Base-by-base conservation (phyloP, 2,113 vertebrate genomes). In the Astatoreochromis straeleni region DNA sequence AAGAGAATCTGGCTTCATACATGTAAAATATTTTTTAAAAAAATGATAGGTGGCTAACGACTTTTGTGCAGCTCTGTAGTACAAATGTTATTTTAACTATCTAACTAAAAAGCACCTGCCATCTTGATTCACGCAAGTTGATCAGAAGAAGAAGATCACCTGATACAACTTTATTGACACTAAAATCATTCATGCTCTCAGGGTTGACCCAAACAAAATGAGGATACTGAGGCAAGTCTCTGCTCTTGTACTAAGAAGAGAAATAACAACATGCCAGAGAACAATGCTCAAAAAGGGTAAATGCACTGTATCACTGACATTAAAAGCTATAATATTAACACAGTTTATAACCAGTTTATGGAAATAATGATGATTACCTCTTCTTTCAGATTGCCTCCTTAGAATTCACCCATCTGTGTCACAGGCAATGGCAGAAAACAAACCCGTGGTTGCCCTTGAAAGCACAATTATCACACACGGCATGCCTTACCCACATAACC, bases 381-480 rank as follows among this genome's bases (percentile, higher is more conserved):
- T 92, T 38, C 85, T 73, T 33, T 68, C n/a, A 98, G 98, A 96
- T 91, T 47, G 80, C 55, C 86, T 96, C 85, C 91, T 98, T 93
- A 97, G 87, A 85, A 93, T 98, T 86, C 97, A 97, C 51, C 96
- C 97, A 7, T 91, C 91, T 1, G 92, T 98, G 24, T 94, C 95
- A 17, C 93, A 97, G 87, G 97, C 98, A 2, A n/a, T 98, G 88
- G 93, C 92, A 45, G 94, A 96, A 31, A 96, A 96, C 82, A 96
- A 90, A 87, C 96, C 98, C 1, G 95, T 98, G 2, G 97, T 98
- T 85, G 98, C 97, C 19, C 95, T 98, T 26, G 98, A 98, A 93
- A 98, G 98, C 88, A 97, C 97, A 3, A 98, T 98, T 57, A 96
- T 98, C 90, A 98, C 98, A 24, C 98, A 98, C 7, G 98, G 98